These are phyloP conservation scores for Pseudopipra pipra DNA, from an alignment of 2,113 vertebrate species.

Conservation along the genomic window DNA sequence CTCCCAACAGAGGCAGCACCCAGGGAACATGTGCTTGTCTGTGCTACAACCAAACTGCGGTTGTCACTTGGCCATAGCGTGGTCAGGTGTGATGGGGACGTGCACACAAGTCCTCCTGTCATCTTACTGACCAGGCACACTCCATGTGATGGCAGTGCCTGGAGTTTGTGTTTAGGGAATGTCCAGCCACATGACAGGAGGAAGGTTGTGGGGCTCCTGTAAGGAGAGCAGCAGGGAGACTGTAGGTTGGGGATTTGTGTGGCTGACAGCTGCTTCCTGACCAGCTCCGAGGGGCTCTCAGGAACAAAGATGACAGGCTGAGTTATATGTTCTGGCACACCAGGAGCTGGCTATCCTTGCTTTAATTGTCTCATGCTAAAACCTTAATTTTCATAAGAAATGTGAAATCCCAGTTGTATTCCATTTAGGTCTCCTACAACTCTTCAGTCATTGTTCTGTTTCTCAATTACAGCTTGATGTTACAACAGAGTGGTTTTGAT, in stretches of 20 bases:
- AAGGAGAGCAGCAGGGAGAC: not conserved
- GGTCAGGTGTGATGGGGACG: not conserved
- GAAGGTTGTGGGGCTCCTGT: not conserved
- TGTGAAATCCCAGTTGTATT: slow-evolving; percentile 2
- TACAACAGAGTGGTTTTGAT: not conserved
- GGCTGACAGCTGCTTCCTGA: slow-evolving; percentile 1
- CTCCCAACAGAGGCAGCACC: not conserved
- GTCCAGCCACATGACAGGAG: not conserved
- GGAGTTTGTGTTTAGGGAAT: not conserved
- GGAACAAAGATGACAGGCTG: not conserved
- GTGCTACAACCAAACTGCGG: too few relatives aligned
- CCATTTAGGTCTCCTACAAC: not conserved
- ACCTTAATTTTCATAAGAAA: slow-evolving; percentile 14
- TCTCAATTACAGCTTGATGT: not conserved
- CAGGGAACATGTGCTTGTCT: not conserved
- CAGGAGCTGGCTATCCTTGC: not conserved
- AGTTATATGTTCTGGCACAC: not conserved
- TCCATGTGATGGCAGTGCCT: accelerated
- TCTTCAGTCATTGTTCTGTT: not conserved
- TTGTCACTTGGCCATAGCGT: not conserved
- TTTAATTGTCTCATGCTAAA: slow-evolving; percentile 18
- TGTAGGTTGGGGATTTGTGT: not conserved
- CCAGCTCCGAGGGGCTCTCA: not conserved
- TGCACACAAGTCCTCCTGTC: not conserved
- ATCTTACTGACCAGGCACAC: accelerated